phyloP scores from a whole-genome alignment of 2,113 vertebrate species.

The Paramisgurnus dabryanus region DNA sequence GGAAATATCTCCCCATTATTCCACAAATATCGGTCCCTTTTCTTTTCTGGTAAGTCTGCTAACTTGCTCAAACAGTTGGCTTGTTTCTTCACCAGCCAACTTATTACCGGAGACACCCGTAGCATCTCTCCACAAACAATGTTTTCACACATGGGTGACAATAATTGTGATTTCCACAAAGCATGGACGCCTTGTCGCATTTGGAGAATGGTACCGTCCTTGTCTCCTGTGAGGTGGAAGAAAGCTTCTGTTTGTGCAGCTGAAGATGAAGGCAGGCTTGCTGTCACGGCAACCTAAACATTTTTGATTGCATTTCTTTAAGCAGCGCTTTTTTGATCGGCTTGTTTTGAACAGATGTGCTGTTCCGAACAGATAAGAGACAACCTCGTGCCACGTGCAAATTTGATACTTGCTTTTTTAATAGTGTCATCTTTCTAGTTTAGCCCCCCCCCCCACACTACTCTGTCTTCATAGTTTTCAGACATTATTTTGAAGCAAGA shows the following conservation, averaged over 20 bases:
- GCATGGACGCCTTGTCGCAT: conserved; percentile 59
- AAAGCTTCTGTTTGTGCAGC: conserved; percentile 67
- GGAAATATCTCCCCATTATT: conserved; percentile 37
- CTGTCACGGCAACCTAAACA: conserved; percentile 73
- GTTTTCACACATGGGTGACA: conserved; percentile 75
- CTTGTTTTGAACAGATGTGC: conserved; percentile 74
- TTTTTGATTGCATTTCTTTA: conserved; percentile 74
- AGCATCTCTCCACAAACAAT: conserved; percentile 70
- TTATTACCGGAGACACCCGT: conserved; percentile 74
- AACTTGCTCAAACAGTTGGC: conserved; percentile 61
- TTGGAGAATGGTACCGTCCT: conserved; percentile 51
- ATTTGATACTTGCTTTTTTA: conserved; percentile 60
- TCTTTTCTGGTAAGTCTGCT: conserved; percentile 65
- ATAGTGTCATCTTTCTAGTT: conserved; percentile 51
- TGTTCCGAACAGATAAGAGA: conserved; percentile 71
- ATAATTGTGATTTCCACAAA: conserved; percentile 74
- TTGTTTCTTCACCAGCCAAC: conserved; percentile 61
- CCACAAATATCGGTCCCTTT: conserved; percentile 52
- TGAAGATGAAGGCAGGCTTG: conserved; percentile 67
- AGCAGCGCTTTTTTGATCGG: conserved; percentile 66
- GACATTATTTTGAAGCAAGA: conserved; percentile 20
- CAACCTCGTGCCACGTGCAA: conserved; percentile 62
- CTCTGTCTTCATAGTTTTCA: conserved; percentile 16
- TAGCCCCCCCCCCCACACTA: neutral
- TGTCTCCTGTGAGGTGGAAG: conserved; percentile 69